Evolutionary conservation across 92 coral and sea anemone species (phyloP).

Genomic region (Chrysogorgia sp.): DNA sequence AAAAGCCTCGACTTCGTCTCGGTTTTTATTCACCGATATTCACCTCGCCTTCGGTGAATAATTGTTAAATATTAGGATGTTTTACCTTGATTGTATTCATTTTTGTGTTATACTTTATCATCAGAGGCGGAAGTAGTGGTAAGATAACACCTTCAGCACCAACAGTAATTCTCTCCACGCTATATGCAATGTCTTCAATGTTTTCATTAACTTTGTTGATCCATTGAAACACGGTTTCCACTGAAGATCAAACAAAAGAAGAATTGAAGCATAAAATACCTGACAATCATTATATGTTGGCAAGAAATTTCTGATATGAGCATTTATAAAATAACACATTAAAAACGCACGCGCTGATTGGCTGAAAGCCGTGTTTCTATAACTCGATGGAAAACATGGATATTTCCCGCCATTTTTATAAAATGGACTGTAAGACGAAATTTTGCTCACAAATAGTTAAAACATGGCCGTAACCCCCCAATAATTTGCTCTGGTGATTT

Average conservation of each 20-base stretch:
- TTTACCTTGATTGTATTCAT: constrained; percentile 43
- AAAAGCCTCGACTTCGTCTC: too few relatives aligned
- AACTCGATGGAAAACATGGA: too few relatives aligned
- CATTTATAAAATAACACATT: too few relatives aligned
- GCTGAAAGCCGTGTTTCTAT: too few relatives aligned
- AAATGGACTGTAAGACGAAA: too few relatives aligned
- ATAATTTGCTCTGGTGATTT: too few relatives aligned
- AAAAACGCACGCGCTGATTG: too few relatives aligned
- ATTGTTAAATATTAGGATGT: not conserved
- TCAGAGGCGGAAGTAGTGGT: constrained; percentile 20
- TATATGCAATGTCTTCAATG: constrained; percentile 38
- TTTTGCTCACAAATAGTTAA: not conserved
- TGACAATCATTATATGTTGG: not conserved
- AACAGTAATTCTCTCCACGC: constrained; percentile 31
- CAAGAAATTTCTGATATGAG: not conserved
- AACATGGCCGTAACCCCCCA: too few relatives aligned
- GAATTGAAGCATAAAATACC: not conserved
- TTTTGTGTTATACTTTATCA: constrained; percentile 25
- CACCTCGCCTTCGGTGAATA: not conserved
- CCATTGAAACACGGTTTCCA: constrained; percentile 31
- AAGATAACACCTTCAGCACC: constrained; percentile 1
- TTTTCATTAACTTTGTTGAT: constrained; percentile 36
- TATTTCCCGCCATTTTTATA: too few relatives aligned
- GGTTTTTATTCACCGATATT: too few relatives aligned
- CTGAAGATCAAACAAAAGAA: not conserved